Conservation (phyloP, 2,797 vertebrate genomes). For the Alosa sapidissima region DNA sequence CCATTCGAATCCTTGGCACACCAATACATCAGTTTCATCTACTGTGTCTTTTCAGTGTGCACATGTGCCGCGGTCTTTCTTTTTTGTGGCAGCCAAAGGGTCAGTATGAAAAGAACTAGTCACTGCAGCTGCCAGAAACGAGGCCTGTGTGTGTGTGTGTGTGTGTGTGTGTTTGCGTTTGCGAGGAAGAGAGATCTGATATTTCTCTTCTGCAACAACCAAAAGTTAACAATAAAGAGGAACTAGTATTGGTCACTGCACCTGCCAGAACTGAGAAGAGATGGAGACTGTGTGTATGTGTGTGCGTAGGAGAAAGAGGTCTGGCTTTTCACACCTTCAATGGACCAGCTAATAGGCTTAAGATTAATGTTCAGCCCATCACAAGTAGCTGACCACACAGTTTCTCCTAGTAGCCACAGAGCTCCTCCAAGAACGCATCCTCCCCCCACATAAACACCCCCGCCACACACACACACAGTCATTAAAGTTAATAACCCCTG, state of each 20-base stretch:
- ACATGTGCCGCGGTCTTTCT: no score
- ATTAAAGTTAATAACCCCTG: not conserved
- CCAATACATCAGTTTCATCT: no score
- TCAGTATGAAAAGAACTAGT: not conserved
- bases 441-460: no score
- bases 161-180: not conserved
- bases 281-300: not conserved
- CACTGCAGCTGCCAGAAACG: not conserved
- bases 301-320: not conserved
- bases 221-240: no score
- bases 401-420: not conserved
- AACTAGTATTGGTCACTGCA: no score
- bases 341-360: not conserved
- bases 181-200: no score
- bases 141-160: no score
- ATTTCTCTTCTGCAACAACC: no score
- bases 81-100: not conserved
- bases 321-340: constrained; percentile 4
- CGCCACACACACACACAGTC: no score
- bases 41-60: not conserved
- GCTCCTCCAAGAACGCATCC: not conserved
- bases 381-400: not conserved
- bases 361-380: not conserved
- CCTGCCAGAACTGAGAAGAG: no score
- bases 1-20: not conserved